Evolutionary conservation across 1,140 invertebrate species (phyloP), one percentile per base, ranked within the genome.

Genomic region (Pseudomyrmex dendroicus): DNA sequence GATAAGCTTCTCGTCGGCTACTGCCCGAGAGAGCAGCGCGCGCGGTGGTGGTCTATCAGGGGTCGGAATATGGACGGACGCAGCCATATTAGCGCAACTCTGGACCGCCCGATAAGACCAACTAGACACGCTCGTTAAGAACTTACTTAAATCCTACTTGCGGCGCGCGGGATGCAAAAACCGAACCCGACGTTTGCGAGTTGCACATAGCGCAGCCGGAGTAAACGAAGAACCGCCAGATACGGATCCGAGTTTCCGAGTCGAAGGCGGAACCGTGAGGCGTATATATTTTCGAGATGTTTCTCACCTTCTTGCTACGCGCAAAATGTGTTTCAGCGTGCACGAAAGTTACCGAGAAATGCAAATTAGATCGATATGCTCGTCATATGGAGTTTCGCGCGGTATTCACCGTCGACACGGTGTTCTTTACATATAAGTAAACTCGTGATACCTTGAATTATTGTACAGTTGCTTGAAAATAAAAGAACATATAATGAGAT

Each of bases 121-220:
- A 87, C 86, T 70, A 73, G 73, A 73, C 35, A 35, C 67, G 80
- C 89, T 90, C 88, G 88, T 89, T 90, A 90, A 89, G 89, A 87
- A 87, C 83, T 89, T 86, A 72, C 88, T 87, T 86, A 88, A 88
- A 89, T 88, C 73, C 87, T 57, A 77, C 80, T 86, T 86, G 35
- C 35, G 82, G 73, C 62, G 3, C 25, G 25, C 25, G 70, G 68
- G 56, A 80, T 35, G 35, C 35, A 72, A 72, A 76, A 85, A 25
- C 50, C 63, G 17, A 17, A 17, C 57, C 57, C 35, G 35, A 35
- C 5, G 67, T 10, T 35, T 52, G 64, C 73, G 50, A 80, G 68
- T 54, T 17, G 73, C 80, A 7, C 35, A 35, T 5, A 5, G 35
- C 64, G 76, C 46, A 57, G 63, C 54, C 50, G 20, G 17, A 15